A percentile compares a stretch with the other conserved stretches of the same genome.
phyloP scores from a whole-genome alignment of 1,140 invertebrate genomes.

The Ceratitis capitata region DNA sequence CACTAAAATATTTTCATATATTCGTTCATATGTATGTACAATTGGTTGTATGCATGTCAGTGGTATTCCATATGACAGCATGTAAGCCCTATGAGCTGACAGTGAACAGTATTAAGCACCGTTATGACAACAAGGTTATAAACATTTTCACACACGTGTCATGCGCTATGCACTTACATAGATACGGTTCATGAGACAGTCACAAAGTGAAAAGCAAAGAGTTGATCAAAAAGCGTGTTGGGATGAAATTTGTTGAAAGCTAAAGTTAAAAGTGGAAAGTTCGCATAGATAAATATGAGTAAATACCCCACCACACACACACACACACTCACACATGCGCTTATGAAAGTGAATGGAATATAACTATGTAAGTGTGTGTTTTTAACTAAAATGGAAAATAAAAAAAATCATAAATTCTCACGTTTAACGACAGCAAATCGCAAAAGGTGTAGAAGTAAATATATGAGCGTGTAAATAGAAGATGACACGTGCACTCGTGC shows the following conservation, averaged over 20 bases:
- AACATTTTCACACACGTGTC: not conserved
- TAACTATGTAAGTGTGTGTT: not conserved
- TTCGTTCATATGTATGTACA: not conserved
- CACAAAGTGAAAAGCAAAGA: not conserved
- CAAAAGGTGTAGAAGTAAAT: not conserved
- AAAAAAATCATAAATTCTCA: not conserved
- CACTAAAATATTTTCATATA: too few species aligned
- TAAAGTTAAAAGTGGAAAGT: not conserved
- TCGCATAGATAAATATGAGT: not conserved
- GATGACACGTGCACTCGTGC: slow-evolving; percentile 16
- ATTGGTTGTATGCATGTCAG: not conserved
- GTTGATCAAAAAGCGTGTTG: not conserved
- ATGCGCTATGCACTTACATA: not conserved
- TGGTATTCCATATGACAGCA: not conserved
- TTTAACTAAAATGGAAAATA: not conserved
- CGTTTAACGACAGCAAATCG: not conserved
- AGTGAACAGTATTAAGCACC: slow-evolving; percentile 9
- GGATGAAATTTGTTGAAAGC: not conserved
- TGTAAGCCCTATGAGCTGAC: slow-evolving; percentile 5
- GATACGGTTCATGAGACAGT: not conserved
- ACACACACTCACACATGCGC: not conserved
- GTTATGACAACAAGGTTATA: slow-evolving; percentile 21
- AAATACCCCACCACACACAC: too few species aligned
- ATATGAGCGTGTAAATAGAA: not conserved
- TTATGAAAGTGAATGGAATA: not conserved